These are phyloP conservation scores for Sphyrna mokarran DNA, from an alignment of 2,113 vertebrate species.

Conservation along the genomic window DNA sequence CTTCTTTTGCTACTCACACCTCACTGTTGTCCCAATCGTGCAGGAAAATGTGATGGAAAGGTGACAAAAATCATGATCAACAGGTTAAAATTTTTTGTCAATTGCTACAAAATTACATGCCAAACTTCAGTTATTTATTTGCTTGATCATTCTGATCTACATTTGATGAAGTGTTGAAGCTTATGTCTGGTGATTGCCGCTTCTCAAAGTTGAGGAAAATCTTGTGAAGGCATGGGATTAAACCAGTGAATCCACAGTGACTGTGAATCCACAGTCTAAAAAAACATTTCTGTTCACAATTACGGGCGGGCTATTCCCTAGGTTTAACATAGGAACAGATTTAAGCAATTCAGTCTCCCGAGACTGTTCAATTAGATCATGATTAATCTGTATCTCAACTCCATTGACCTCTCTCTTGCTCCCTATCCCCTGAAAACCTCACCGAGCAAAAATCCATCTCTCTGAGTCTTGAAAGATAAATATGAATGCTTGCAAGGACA, in stretches of 20 bases:
- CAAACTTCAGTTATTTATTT: neutral
- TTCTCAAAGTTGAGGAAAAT: neutral
- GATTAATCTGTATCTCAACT: neutral
- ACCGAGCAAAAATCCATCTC: no score
- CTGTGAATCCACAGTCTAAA: neutral
- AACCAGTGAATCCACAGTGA: neutral
- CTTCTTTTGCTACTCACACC: neutral
- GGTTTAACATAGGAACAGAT: neutral
- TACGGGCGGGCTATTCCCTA: neutral
- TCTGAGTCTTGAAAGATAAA: neutral
- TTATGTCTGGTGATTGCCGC: neutral
- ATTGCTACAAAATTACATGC: neutral
- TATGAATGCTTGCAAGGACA: neutral
- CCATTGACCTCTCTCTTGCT: neutral
- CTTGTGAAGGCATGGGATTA: neutral
- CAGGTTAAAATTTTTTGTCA: neutral
- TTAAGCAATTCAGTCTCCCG: neutral
- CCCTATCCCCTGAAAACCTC: neutral
- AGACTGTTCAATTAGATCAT: neutral
- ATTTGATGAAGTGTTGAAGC: neutral
- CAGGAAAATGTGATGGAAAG: neutral
- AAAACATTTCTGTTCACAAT: neutral
- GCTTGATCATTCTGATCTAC: neutral
- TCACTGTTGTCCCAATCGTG: neutral
- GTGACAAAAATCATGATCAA: neutral